A percentile compares a stretch with the other conserved stretches of the same genome.
phyloP scores from a whole-genome alignment of 2,888 invertebrate genomes.

The Sesia apiformis region DNA sequence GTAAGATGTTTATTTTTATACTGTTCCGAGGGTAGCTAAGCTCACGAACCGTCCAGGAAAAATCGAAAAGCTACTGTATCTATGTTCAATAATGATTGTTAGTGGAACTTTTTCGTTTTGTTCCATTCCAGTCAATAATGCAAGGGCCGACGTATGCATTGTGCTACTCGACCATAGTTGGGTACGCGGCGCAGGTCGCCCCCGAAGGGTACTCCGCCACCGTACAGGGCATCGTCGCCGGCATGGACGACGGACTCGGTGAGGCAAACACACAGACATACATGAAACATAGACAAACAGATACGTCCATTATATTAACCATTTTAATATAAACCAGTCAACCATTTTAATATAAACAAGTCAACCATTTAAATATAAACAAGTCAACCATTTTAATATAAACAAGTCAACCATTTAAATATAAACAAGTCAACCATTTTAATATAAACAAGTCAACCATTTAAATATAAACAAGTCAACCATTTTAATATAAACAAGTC shows the following conservation, averaged over 20 bases:
- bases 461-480: too few relatives aligned
- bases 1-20: too few relatives aligned
- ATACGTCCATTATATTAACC: too few relatives aligned
- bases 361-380: too few relatives aligned
- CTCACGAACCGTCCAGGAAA: too few relatives aligned
- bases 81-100: too few relatives aligned
- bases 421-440: too few relatives aligned
- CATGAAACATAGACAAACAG: not conserved
- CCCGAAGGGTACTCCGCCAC: slow-evolving; percentile 87
- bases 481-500: not conserved
- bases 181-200: slow-evolving; percentile 78
- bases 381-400: too few relatives aligned
- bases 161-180: slow-evolving; percentile 87
- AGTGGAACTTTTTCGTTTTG: too few relatives aligned
- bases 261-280: slow-evolving; percentile 16
- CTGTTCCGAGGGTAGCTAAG: too few relatives aligned
- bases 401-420: not conserved
- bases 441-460: not conserved
- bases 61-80: too few relatives aligned
- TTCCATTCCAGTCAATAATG: slow-evolving; percentile 71
- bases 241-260: slow-evolving; percentile 92
- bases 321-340: too few relatives aligned
- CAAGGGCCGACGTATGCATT: slow-evolving; percentile 92
- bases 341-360: not conserved
- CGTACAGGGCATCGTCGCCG: slow-evolving; percentile 89